A percentile compares a stretch with the other conserved stretches of the same genome.
Conservation (phyloP, 2,797 vertebrate genomes). For the Acipenser transmontanus region DNA sequence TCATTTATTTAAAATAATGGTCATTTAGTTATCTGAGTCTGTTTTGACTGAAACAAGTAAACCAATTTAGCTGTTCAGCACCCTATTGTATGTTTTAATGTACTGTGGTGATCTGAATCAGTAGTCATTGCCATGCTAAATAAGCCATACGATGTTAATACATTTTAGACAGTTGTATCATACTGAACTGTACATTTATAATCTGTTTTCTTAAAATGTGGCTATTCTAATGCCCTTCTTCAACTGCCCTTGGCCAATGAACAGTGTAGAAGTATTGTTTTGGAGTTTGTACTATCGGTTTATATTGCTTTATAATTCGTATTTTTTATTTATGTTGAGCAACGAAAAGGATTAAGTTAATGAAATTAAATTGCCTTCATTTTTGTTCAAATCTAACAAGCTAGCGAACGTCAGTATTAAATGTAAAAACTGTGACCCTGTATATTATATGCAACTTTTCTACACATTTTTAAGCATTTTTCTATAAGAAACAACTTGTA, state of each 20-base stretch:
- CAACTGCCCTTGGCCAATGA: background rate
- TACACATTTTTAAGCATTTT: constrained; percentile 10
- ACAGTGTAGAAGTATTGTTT: constrained; percentile 5
- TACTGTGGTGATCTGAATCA: no score
- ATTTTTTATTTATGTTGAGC: constrained; percentile 14
- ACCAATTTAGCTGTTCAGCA: no score
- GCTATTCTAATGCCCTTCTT: background rate
- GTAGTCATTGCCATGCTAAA: no score
- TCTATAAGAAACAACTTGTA: constrained; percentile 18
- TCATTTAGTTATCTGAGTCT: no score
- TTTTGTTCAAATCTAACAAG: constrained; percentile 6
- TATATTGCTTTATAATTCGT: background rate
- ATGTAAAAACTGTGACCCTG: background rate
- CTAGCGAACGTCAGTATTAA: constrained; percentile 16
- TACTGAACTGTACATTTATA: background rate
- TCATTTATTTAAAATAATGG: no score
- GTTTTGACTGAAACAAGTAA: no score
- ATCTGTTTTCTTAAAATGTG: background rate
- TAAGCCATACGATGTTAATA: no score
- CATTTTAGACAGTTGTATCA: no score
- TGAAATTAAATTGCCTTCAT: constrained; percentile 7
- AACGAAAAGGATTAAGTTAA: background rate
- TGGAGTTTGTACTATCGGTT: background rate
- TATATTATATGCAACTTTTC: constrained; percentile 6
- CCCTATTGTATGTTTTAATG: no score